Conservation (phyloP, 2,113 vertebrate species). For the Neolamprologus toae region DNA sequence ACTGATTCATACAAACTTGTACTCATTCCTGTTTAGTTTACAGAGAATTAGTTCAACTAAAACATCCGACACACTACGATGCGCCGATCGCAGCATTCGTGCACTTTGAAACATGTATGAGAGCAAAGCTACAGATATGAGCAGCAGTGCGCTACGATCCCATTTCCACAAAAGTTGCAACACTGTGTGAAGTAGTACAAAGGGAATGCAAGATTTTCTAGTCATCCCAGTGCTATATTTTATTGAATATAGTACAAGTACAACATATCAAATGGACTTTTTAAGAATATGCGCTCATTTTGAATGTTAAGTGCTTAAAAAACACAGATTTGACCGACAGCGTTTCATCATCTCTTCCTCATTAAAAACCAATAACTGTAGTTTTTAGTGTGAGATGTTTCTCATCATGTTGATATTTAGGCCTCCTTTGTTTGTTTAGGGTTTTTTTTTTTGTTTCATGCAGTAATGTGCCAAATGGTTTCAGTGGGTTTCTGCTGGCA, state of each 20-base stretch:
- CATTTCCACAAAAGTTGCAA: not conserved
- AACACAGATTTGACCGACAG: not conserved
- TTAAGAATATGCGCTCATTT: not conserved
- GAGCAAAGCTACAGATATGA: not conserved
- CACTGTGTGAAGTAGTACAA: not conserved
- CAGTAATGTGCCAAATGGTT: not conserved
- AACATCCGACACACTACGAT: not conserved
- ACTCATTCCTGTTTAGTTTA: not conserved
- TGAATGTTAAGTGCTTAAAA: not conserved
- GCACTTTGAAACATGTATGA: not conserved
- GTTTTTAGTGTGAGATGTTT: not conserved
- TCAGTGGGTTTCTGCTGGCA: not conserved
- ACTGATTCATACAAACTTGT: not conserved
- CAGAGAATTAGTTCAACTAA: not conserved
- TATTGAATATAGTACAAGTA: not conserved
- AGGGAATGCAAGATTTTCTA: not conserved
- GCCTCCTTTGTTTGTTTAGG: not conserved
- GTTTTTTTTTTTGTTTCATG: rapidly evolving
- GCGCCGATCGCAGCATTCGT: not conserved
- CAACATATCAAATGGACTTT: not conserved
- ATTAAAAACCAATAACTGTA: not conserved
- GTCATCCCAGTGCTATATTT: not conserved
- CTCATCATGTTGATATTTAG: not conserved
- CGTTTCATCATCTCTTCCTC: not conserved
- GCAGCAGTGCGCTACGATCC: not conserved